A percentile compares a stretch with the other conserved stretches of the same genome.
Evolutionary conservation across 2,888 invertebrate genomes (phyloP).

Genomic region (Nomada lathburiana): DNA sequence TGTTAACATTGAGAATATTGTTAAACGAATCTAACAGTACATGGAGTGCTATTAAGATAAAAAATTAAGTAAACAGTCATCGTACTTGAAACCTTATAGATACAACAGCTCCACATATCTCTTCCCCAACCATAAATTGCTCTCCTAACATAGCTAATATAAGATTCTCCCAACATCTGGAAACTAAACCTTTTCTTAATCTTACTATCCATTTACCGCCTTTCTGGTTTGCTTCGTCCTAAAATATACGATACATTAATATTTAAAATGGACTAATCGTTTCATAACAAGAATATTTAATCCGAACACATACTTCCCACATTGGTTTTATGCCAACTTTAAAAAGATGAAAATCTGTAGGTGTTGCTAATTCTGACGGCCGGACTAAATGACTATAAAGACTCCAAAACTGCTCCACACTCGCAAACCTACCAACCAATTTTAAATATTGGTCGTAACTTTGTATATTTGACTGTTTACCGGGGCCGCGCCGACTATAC

Average conservation of each 20-base stretch:
- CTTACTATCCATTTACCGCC: conserved; percentile 99
- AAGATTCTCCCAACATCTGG: conserved; percentile 99
- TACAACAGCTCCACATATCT: conserved; percentile 98
- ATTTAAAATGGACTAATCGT: conserved; percentile 13
- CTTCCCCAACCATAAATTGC: conserved; percentile 99
- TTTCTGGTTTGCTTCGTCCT: conserved; percentile 96
- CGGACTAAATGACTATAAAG: conserved; percentile 96
- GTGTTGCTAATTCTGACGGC: conserved; percentile 95
- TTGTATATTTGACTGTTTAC: conserved; percentile 86
- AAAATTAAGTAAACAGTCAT: conserved; percentile 6
- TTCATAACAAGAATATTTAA: neutral
- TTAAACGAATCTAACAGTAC: neutral
- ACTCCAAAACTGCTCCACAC: conserved; percentile 99
- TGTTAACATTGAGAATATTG: conserved; percentile 77
- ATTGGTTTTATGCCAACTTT: conserved; percentile 99
- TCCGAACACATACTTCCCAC: conserved; percentile 92
- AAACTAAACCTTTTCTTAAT: conserved; percentile 96
- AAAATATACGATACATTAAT: conserved; percentile 23
- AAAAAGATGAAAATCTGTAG: conserved; percentile 98
- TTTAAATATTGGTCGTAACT: conserved; percentile 93
- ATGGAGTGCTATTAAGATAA: neutral
- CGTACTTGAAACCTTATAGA: conserved; percentile 95
- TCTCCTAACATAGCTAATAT: conserved; percentile 99
- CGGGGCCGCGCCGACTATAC: conserved; percentile 89
- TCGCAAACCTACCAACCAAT: conserved; percentile 94